Percentiles rank a stretch among this genome's conserved stretches.
Conservation (phyloP, 1,140 invertebrate genomes). For the Drosophila hydei region DNA sequence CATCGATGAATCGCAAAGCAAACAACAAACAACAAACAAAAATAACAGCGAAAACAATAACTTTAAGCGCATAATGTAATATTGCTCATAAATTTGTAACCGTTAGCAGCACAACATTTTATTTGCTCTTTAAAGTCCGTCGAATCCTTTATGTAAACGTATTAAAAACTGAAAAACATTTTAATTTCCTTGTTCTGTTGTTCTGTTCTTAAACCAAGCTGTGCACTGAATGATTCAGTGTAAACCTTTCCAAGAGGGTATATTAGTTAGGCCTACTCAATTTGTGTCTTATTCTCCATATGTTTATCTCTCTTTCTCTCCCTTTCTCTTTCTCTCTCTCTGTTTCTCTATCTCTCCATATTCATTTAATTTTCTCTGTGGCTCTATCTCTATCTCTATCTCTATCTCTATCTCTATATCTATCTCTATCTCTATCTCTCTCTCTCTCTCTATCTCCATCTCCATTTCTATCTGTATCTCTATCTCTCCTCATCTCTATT, state of each 20-base stretch:
- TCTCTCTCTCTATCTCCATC: neutral
- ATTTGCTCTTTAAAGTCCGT: too few relatives aligned
- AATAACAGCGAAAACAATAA: neutral
- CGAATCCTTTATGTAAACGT: too few relatives aligned
- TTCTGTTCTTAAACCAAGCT: too few relatives aligned
- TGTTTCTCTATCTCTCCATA: neutral
- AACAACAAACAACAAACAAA: neutral
- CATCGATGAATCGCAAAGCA: constrained; percentile 41
- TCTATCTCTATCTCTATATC: neutral
- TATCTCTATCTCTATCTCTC: neutral
- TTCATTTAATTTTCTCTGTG: neutral
- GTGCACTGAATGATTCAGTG: too few relatives aligned
- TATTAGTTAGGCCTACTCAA: too few relatives aligned
- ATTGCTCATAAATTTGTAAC: neutral
- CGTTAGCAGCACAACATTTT: neutral
- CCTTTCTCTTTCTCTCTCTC: too few relatives aligned
- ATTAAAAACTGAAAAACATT: too few relatives aligned
- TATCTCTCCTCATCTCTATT: neutral
- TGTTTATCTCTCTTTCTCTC: too few relatives aligned
- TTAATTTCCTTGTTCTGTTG: too few relatives aligned
- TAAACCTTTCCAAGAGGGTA: too few relatives aligned
- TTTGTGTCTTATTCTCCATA: too few relatives aligned
- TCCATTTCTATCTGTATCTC: neutral
- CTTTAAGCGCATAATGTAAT: neutral
- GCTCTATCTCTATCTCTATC: neutral